Evolutionary conservation across 2,888 invertebrate genomes (phyloP), one percentile per base, ranked within the genome.

Genomic region (Acleris literana): DNA sequence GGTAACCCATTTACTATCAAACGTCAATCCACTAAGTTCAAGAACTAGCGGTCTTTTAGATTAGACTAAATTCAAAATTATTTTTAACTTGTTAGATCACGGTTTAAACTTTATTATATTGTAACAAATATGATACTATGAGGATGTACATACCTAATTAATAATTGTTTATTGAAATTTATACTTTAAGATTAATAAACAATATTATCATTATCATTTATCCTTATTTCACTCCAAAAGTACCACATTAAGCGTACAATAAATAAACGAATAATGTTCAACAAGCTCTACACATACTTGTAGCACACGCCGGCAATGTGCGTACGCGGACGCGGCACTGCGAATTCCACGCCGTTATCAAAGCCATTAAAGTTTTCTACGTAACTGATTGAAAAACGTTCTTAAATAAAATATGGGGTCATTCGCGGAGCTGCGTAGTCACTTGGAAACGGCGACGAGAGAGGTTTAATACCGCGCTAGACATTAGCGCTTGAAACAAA

Each of bases 351-450:
- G 43, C 63, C 70, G 68, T 77, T 77, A 78, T 75, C 75, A 69
- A 65, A 65, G 75, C 75, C 72, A 76, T 86, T 81, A 84, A 80
- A 68, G 16, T 68, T 68, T 59, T 68, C 68, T 75, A 76, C 82
- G 80, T 76, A 77, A 70, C 70, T 78, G 75, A 82, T 79, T 81
- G 78, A 72, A 77, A 77, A 77, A 69, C 69, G 71, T 70, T 71
- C 70, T 71, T 71, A 76, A 83, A 86, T 87, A 89, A 85, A 87
- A 86, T 77, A 74, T 69, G 70, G 74, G 75, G 72, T 71, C 74
- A 72, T 69, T 60, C 75, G 69, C 71, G 66, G 61, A 68, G 44
- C 70, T 66, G 71, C 71, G 74, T 81, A 85, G 82, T 85, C 61
- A 48, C 25, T 53, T 51, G 29, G 49, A 33, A 51, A 55, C 62